phyloP scores from a whole-genome alignment of 1,140 invertebrate genomes.

The Choristoneura fumiferana region DNA sequence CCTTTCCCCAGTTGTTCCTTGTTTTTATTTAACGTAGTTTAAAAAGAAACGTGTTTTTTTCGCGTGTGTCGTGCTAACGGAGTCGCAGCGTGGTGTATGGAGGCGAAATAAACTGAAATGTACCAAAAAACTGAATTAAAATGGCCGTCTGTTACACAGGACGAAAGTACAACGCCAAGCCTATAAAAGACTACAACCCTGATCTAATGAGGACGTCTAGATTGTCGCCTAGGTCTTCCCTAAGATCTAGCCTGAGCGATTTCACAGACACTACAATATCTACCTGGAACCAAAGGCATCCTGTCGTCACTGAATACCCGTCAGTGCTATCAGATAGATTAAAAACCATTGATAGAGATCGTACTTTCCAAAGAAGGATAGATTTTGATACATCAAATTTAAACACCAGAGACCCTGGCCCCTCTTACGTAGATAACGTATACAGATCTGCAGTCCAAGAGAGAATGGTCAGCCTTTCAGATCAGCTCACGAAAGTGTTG shows the following conservation, averaged over 20 bases:
- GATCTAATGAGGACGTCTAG: constrained; percentile 55
- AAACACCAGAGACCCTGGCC: constrained; percentile 42
- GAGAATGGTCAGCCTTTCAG: constrained; percentile 59
- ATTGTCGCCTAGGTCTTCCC: constrained; percentile 66
- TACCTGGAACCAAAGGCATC: constrained; percentile 64
- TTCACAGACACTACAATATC: constrained; percentile 72
- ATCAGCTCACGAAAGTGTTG: constrained; percentile 65
- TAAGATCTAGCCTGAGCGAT: constrained; percentile 69
- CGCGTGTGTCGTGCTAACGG: constrained; percentile 52
- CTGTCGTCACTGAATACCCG: constrained; percentile 52
- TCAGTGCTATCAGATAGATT: constrained; percentile 65
- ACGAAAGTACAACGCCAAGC: constrained; percentile 58
- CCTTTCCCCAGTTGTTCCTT: constrained; percentile 37
- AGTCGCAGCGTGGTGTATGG: constrained; percentile 41
- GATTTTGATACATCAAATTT: constrained; percentile 65
- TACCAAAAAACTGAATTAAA: constrained; percentile 40
- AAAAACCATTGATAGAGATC: constrained; percentile 55
- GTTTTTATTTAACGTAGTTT: constrained; percentile 26
- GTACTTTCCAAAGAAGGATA: constrained; percentile 54
- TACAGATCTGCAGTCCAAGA: constrained; percentile 53
- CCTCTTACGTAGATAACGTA: constrained; percentile 57
- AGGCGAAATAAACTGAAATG: constrained; percentile 75
- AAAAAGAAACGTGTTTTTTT: constrained; percentile 21
- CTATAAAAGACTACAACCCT: constrained; percentile 71
- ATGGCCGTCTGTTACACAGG: constrained; percentile 51